Conservation (phyloP, 1,140 invertebrate genomes). For the Leptinotarsa lineolata region DNA sequence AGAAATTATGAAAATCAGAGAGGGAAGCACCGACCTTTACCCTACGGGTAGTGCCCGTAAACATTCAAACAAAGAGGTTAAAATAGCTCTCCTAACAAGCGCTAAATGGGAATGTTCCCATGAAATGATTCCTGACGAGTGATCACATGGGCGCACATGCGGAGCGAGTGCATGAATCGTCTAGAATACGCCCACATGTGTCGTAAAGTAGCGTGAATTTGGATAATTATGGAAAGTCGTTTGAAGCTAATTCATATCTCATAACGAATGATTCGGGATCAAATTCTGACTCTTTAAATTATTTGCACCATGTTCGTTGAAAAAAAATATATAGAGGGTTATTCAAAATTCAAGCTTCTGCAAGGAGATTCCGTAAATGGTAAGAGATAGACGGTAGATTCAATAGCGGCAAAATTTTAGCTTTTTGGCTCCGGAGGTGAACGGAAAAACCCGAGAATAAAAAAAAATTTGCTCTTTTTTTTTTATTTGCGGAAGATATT, state of each 20-base stretch:
- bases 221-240: neutral
- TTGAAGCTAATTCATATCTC: neutral
- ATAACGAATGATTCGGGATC: neutral
- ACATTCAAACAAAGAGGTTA: slow-evolving; percentile 39
- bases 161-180: neutral
- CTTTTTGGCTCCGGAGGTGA: too few relatives aligned
- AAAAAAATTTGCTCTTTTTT: too few relatives aligned
- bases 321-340: too few relatives aligned
- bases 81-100: slow-evolving; percentile 47
- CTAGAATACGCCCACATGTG: neutral
- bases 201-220: neutral
- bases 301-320: too few relatives aligned
- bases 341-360: too few relatives aligned
- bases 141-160: neutral
- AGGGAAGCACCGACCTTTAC: slow-evolving; percentile 12
- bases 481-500: too few relatives aligned
- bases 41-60: slow-evolving; percentile 26
- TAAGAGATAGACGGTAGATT: too few relatives aligned
- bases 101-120: slow-evolving; percentile 40
- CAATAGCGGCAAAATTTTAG: too few relatives aligned
- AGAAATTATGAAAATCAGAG: slow-evolving; percentile 36
- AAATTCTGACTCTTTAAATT: too few relatives aligned
- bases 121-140: slow-evolving; percentile 43
- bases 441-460: too few relatives aligned
- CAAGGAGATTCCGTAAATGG: too few relatives aligned